Evolutionary conservation across 2,888 invertebrate genomes (phyloP), one percentile per base, ranked within the genome.

Genomic region (Phlogophora meticulosa): DNA sequence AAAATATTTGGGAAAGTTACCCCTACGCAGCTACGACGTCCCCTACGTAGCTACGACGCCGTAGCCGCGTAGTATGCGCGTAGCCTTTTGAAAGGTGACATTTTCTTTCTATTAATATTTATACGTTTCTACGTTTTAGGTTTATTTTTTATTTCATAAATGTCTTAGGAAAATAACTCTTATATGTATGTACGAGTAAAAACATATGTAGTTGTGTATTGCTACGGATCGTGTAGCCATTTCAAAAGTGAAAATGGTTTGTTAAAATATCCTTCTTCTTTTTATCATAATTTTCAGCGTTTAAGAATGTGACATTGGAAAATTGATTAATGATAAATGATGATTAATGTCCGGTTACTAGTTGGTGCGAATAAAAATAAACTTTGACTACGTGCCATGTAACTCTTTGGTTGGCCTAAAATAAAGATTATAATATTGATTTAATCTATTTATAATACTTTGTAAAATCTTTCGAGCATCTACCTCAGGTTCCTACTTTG

Each of bases 21-120:
- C 34, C 48, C 62, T 49, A 62, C 22, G 61, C 40, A 7, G 72
- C 72, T 67, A 71, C 61, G 61, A 13, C 17, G 5, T 22, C 72
- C 34, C 48, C 48, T 42, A 62, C n/a, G 61, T 28, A 7, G 72
- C 72, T 67, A 71, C 61, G 61, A 56, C 13, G 7, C 20, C 65
- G 70, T 70, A 70, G 58, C 71, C 2, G 20, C 48, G 48, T 48
- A 49, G 48, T 32, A 36, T 62, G 4, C 32, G 38, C 71, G 46
- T 71, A 61, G 62, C 17, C 13, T 20, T 42, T 49, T 49, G 0
- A 28, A 36, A 22, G 11, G 17, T 42, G 24, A 28, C n/a, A 15
- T 48, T 36, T 34, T 45, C 1, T 28, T 63, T 32, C 20, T n/a
- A 15, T 4, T 4, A 15, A 15, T 24, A 34, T 34, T 42, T 24